These are phyloP conservation scores for Elanus axillaris DNA, from an alignment of 2,113 vertebrate species.

Conservation along the genomic window DNA sequence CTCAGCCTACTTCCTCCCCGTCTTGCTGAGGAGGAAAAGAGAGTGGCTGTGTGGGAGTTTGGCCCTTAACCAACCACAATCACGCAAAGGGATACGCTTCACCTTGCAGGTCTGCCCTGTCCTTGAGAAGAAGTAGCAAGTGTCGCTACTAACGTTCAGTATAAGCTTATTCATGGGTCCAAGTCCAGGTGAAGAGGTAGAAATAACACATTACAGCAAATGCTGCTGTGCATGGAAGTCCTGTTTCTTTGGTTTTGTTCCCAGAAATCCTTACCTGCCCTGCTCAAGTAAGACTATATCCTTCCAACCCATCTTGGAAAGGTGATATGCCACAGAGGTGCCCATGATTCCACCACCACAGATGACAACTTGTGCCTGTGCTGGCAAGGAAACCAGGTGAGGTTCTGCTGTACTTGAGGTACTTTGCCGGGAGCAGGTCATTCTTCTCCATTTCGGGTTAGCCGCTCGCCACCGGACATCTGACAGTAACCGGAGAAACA, in stretches of 20 bases:
- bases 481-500: conserved; percentile 77
- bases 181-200: neutral
- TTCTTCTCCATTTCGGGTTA: conserved; percentile 51
- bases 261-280: conserved; percentile 83
- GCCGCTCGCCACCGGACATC: conserved; percentile 59
- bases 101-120: neutral
- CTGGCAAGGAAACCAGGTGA: conserved; percentile 72
- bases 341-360: conserved; percentile 93
- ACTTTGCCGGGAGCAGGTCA: conserved; percentile 28
- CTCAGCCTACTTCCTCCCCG: neutral
- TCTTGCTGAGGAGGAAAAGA: neutral
- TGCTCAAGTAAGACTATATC: conserved; percentile 92
- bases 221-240: rapidly evolving
- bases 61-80: neutral
- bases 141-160: rapidly evolving
- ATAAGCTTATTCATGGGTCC: neutral
- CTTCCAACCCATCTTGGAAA: conserved; percentile 93
- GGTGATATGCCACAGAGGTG: conserved; percentile 94
- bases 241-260: neutral
- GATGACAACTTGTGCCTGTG: conserved; percentile 88
- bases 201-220: neutral
- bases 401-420: conserved; percentile 61
- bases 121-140: neutral
- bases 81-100: neutral
- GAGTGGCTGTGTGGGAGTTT: no score